Evolutionary conservation across 2,113 vertebrate species (phyloP).

Genomic region (Macroglossus sobrinus): DNA sequence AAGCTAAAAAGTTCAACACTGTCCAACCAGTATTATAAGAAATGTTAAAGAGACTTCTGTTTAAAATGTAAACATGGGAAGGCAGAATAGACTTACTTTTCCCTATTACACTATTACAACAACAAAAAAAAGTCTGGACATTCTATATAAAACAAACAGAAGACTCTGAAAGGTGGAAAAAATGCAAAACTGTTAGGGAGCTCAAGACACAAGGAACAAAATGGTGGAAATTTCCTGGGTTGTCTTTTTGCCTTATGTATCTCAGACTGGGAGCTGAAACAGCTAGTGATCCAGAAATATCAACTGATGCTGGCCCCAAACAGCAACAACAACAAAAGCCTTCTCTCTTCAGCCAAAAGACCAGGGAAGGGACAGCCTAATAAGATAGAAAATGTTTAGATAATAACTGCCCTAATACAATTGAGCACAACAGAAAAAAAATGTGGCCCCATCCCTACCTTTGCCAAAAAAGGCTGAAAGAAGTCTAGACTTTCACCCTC

Average conservation of each 20-base stretch:
- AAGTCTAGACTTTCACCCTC: neutral
- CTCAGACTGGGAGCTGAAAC: neutral
- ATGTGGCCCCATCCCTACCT: rapidly evolving
- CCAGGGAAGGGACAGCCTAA: neutral
- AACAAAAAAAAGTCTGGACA: neutral
- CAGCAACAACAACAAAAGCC: neutral
- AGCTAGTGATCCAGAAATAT: neutral
- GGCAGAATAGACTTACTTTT: neutral
- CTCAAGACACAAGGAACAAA: neutral
- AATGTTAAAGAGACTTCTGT: neutral
- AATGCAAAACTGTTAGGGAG: neutral
- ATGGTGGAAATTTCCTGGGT: neutral
- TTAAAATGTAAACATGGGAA: neutral
- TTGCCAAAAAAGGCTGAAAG: neutral
- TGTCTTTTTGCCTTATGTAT: neutral
- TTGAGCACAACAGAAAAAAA: neutral
- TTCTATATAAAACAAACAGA: neutral
- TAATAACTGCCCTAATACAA: neutral
- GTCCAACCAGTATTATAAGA: too few relatives aligned
- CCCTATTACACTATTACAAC: neutral
- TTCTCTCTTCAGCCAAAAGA: neutral
- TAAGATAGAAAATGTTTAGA: neutral
- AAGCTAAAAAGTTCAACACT: too few relatives aligned
- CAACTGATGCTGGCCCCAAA: neutral
- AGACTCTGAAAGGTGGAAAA: neutral